Evolutionary conservation across 2,113 vertebrate genomes (phyloP).

Genomic region (Hippocampus guttulatus): DNA sequence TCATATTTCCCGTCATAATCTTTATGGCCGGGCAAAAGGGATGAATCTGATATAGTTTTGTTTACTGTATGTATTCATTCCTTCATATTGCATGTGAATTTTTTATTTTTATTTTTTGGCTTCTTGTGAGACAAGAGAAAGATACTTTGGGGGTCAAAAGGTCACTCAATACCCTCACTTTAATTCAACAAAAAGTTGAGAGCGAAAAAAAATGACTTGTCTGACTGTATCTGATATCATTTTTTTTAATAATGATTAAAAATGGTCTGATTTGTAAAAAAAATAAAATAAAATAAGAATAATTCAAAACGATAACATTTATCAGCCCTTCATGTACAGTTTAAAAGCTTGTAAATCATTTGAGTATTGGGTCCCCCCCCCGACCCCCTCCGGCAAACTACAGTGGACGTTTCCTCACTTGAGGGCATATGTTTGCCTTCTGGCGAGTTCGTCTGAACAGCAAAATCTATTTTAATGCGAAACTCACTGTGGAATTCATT

Average conservation of each 20-base stretch:
- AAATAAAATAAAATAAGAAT: not conserved
- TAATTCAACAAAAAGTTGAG: too few relatives aligned
- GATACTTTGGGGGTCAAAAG: too few relatives aligned
- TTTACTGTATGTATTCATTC: not conserved
- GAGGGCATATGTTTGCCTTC: conserved; percentile 25
- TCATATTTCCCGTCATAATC: not conserved
- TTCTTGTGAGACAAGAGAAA: too few relatives aligned
- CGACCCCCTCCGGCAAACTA: not conserved
- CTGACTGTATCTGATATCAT: too few relatives aligned
- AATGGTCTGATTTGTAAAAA: not conserved
- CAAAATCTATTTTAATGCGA: conserved; percentile 21
- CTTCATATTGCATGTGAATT: not conserved
- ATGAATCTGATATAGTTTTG: not conserved
- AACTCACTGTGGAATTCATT: conserved; percentile 32
- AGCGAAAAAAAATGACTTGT: too few relatives aligned
- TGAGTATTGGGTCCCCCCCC: not conserved
- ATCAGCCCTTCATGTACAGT: not conserved
- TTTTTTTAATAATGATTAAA: too few relatives aligned
- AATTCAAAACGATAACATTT: too few relatives aligned
- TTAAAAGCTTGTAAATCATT: not conserved
- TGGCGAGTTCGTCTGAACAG: conserved; percentile 35
- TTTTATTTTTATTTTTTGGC: too few relatives aligned
- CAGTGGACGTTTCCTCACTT: conserved; percentile 2
- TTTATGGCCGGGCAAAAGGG: not conserved
- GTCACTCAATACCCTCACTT: too few relatives aligned